Evolutionary conservation across 2,888 invertebrate species (phyloP).

Genomic region (Temnothorax unifasciatus): DNA sequence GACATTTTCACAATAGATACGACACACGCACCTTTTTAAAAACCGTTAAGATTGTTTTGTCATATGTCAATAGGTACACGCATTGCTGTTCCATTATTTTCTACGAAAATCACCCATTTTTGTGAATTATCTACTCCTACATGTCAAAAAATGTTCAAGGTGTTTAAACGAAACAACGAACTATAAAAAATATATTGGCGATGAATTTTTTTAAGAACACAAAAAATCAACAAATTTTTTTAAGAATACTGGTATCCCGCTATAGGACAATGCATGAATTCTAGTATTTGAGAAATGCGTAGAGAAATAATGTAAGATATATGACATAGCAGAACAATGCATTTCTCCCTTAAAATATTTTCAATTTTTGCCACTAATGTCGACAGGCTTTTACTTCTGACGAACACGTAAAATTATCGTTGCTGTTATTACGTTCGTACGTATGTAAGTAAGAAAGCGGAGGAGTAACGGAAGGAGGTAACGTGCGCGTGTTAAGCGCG

Average conservation of each 20-base stretch:
- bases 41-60: no score
- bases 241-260: not conserved
- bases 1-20: no score
- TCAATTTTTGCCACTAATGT: not conserved
- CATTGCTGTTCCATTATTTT: no score
- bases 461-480: constrained; percentile 1
- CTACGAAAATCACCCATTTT: no score
- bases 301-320: constrained; percentile 2
- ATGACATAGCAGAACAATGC: not conserved
- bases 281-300: not conserved
- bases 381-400: not conserved
- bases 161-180: no score
- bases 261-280: not conserved
- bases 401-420: constrained; percentile 31
- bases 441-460: constrained; percentile 17
- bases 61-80: no score
- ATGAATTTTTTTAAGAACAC: not conserved
- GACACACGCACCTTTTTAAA: no score
- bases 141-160: no score
- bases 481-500: constrained; percentile 70
- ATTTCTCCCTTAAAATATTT: not conserved
- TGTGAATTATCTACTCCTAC: no score
- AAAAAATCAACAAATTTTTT: not conserved
- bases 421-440: constrained; percentile 49
- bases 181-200: not conserved